These are phyloP conservation scores for Liposcelis brunnea DNA, from an alignment of 2,888 invertebrate genomes.

Conservation along the genomic window DNA sequence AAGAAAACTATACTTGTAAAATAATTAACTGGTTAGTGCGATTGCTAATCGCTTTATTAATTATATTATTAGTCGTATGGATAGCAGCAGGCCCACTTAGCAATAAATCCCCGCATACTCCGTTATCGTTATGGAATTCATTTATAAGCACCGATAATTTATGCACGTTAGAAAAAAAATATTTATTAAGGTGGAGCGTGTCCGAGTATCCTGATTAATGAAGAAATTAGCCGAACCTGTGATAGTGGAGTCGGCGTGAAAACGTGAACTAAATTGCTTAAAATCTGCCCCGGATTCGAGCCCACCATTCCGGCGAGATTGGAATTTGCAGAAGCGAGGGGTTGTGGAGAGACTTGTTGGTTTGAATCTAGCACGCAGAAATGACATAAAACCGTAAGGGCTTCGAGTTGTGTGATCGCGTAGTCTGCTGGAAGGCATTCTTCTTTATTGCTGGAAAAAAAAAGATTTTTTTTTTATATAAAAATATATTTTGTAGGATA, in stretches of 20 bases:
- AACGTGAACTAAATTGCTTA: slow-evolving; percentile 64
- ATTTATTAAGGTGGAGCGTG: not conserved
- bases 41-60: too few relatives aligned
- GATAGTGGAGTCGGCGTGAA: slow-evolving; percentile 48
- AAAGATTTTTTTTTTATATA: not conserved
- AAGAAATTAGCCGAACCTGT: slow-evolving; percentile 20
- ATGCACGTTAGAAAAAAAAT: slow-evolving; percentile 2
- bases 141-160: too few relatives aligned
- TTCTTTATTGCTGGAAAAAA: not conserved
- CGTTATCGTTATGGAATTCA: too few relatives aligned
- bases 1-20: too few relatives aligned
- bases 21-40: too few relatives aligned
- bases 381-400: slow-evolving; percentile 59
- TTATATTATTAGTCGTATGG: slow-evolving; percentile 19
- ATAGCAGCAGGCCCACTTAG: too few relatives aligned
- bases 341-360: slow-evolving; percentile 38
- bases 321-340: slow-evolving; percentile 31
- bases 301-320: slow-evolving; percentile 29
- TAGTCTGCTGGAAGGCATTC: slow-evolving; percentile 51
- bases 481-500: too few relatives aligned
- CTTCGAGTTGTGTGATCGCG: slow-evolving; percentile 57
- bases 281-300: slow-evolving; percentile 50
- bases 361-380: slow-evolving; percentile 58
- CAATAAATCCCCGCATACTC: too few relatives aligned
- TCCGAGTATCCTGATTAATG: not conserved